Conservation (phyloP, 2,797 vertebrate species). For the Chrysolophus pictus region DNA sequence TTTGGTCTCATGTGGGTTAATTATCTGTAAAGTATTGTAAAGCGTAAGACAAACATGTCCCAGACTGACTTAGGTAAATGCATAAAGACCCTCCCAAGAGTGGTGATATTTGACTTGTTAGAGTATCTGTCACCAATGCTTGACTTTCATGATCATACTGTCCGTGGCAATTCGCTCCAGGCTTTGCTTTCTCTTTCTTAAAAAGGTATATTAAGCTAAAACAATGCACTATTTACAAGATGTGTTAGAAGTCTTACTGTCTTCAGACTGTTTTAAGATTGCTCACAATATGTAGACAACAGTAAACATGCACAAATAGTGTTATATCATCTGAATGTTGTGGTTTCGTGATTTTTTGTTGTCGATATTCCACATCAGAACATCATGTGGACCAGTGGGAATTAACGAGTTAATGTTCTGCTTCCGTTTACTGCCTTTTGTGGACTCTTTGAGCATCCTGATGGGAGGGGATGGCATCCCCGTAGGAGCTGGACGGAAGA, state of each 20-base stretch:
- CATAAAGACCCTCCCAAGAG: not conserved
- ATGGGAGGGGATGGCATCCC: too few species aligned
- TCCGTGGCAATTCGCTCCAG: fast-evolving
- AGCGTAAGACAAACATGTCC: not conserved
- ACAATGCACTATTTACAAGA: not conserved
- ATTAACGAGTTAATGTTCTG: too few species aligned
- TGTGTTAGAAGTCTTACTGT: not conserved
- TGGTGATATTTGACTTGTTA: not conserved
- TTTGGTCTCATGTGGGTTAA: not conserved
- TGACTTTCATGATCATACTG: not conserved
- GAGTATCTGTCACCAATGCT: not conserved
- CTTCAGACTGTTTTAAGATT: not conserved
- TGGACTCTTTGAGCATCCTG: too few species aligned
- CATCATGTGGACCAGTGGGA: too few species aligned
- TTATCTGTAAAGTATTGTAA: not conserved
- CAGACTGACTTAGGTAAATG: not conserved
- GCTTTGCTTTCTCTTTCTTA: not conserved
- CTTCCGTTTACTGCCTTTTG: too few species aligned
- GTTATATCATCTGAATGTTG: not conserved
- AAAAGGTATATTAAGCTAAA: not conserved
- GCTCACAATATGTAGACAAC: not conserved
- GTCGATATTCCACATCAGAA: too few species aligned
- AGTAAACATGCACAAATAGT: not conserved
- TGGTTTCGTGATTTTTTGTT: too few species aligned
- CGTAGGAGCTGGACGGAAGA: too few species aligned